Evolutionary conservation across 2,797 vertebrate species (phyloP).

Genomic region (Lacerta bilineata): DNA sequence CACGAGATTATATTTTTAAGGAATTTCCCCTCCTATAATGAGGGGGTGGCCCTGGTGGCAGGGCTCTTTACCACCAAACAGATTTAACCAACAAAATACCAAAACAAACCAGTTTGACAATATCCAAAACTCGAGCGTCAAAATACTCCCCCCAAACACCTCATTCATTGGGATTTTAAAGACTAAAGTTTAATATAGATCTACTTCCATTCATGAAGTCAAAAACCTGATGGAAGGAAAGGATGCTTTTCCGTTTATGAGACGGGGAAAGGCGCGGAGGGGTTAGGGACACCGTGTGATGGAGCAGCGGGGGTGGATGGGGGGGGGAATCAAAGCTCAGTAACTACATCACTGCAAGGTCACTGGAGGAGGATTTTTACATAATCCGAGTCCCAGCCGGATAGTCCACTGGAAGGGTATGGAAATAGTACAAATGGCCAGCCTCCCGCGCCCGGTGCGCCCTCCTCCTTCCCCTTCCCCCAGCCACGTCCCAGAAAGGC

Average conservation of each 20-base stretch:
- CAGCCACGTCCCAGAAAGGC: not conserved
- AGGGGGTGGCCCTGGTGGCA: no score
- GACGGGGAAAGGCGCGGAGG: not conserved
- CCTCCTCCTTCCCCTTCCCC: not conserved
- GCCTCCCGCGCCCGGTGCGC: not conserved
- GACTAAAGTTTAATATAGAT: not conserved
- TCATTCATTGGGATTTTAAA: not conserved
- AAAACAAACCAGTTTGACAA: not conserved
- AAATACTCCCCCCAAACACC: no score
- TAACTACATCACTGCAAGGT: slow-evolving; percentile 65
- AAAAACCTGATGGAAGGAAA: no score
- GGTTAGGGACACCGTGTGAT: not conserved
- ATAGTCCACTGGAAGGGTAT: no score
- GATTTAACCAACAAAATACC: not conserved
- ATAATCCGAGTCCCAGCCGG: slow-evolving; percentile 40
- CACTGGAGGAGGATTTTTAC: slow-evolving; percentile 57
- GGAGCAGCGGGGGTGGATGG: not conserved
- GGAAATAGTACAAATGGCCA: not conserved
- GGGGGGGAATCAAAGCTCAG: slow-evolving; percentile 13
- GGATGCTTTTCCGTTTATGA: no score
- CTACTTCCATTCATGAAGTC: not conserved
- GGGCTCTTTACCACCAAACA: not conserved
- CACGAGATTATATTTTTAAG: not conserved
- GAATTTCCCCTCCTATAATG: not conserved
- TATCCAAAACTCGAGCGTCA: fast-evolving